Conservation (phyloP, 2,797 vertebrate genomes). For the Fratercula arctica region DNA sequence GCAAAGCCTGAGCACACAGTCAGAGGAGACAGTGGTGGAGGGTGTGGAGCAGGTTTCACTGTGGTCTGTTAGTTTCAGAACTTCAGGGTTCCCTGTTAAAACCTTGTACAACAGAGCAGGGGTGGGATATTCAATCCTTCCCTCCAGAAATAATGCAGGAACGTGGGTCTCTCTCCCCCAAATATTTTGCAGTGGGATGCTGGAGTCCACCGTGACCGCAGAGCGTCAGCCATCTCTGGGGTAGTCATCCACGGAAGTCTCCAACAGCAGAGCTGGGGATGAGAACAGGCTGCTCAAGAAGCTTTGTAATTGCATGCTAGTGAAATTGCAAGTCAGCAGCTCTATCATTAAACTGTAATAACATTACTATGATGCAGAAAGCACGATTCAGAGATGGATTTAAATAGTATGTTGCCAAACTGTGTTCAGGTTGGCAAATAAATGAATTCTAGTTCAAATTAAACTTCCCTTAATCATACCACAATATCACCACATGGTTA, state of each 20-base stretch:
- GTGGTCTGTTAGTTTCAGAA: not conserved
- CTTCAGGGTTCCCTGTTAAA: not conserved
- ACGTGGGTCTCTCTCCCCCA: not conserved
- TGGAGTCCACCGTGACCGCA: not conserved
- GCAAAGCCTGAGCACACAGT: not conserved
- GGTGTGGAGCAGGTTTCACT: not conserved
- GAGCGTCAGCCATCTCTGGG: not conserved
- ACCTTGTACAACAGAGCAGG: not conserved
- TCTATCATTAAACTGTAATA: slow-evolving; percentile 19
- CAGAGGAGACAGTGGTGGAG: not conserved
- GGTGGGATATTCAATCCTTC: not conserved
- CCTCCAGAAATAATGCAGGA: not conserved
- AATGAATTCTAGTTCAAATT: slow-evolving; percentile 33
- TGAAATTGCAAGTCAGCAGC: slow-evolving; percentile 9
- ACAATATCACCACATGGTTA: not conserved
- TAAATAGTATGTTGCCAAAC: slow-evolving; percentile 28
- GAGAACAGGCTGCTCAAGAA: not conserved
- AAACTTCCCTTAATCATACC: slow-evolving; percentile 28
- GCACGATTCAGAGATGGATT: not conserved
- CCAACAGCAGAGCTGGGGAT: not conserved
- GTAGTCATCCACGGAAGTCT: not conserved
- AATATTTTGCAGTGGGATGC: not conserved
- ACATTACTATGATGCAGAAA: not conserved
- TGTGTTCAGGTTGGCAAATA: not conserved
- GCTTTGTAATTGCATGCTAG: slow-evolving; percentile 4